Base-by-base conservation (phyloP, 2,888 invertebrate species). In the Caenorhabditis zanzibari region DNA sequence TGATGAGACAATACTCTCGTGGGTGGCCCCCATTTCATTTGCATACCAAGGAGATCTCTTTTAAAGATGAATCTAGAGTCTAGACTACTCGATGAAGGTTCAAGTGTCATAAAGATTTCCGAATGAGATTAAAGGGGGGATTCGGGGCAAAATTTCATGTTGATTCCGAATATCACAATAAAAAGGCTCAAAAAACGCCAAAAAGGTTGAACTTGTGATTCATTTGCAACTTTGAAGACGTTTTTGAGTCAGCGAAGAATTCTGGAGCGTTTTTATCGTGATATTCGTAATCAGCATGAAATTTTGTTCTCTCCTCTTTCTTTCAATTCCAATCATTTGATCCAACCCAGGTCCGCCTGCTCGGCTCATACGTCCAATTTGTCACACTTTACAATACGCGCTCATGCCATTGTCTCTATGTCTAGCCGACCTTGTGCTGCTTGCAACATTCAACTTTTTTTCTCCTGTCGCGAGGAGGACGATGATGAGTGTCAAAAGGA, bases 1-100 rank as follows among this genome's bases (percentile, higher is more conserved):
- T 76, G 68, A 56, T 75, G 75, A 76, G 49, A 68, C n/a, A 76
- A 76, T 76, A 59, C 35, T 64, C 59, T 47, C 73, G 73, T 61
- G 76, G 76, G 76, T 61, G 76, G 68, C 22, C 74, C 38, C 28
- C 64, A 63, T 56, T 59, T 76, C 38, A 76, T 76, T 76, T 76
- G 61, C 76, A 76, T 76, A 35, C 44, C 35, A 19, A 64, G 16
- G 24, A 52, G 66, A 52, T 52, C 66, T 52, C 12, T 32, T 49
- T 44, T 16, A 44, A 38, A 54, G 54, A 64, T 22, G 49, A 26
- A 66, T 75, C 68, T 68, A 75, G 68, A 75, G 66, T n/a, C n/a
- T 35, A 2, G 32, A 32, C 32, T n/a, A n/a, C n/a, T n/a, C n/a
- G n/a, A n/a, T 32, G 32, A 32, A 32, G 32, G 32, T 44, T 44